These are phyloP conservation scores for Eurytoma adleriae DNA, from an alignment of 2,888 invertebrate species.

Conservation along the genomic window DNA sequence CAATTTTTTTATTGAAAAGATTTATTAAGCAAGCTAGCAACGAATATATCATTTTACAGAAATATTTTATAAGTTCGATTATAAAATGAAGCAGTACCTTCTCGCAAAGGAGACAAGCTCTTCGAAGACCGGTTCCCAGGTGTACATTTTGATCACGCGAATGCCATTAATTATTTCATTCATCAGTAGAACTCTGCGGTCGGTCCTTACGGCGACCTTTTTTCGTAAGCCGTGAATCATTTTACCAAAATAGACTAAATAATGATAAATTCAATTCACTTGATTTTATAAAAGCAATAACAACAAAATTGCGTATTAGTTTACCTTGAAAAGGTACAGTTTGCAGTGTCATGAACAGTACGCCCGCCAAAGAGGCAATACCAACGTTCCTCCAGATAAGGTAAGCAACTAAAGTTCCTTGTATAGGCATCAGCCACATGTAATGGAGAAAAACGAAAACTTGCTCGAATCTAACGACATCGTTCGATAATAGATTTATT, in stretches of 20 bases:
- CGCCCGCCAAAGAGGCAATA: conserved; percentile 80
- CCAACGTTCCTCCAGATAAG: conserved; percentile 79
- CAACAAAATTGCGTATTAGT: neutral
- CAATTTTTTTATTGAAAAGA: neutral
- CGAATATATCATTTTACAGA: conserved; percentile 15
- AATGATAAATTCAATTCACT: neutral
- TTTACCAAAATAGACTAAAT: conserved; percentile 76
- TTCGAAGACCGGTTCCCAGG: conserved; percentile 89
- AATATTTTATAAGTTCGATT: neutral
- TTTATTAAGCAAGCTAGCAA: neutral
- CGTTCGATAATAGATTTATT: conserved; percentile 90
- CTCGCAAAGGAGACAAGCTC: conserved; percentile 82
- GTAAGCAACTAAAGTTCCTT: conserved; percentile 80
- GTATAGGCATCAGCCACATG: conserved; percentile 88
- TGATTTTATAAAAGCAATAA: neutral
- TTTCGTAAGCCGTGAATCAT: conserved; percentile 75
- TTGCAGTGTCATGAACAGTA: conserved; percentile 78
- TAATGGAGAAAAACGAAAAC: conserved; percentile 84
- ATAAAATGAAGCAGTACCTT: conserved; percentile 77
- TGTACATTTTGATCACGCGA: conserved; percentile 91
- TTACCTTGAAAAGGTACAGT: conserved; percentile 78
- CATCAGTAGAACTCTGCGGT: conserved; percentile 88
- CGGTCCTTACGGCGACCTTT: conserved; percentile 79
- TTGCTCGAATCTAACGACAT: conserved; percentile 88
- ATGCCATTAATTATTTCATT: conserved; percentile 88